These are phyloP conservation scores for Vanacampus margaritifer DNA, from an alignment of 2,113 vertebrate species.

Conservation along the genomic window DNA sequence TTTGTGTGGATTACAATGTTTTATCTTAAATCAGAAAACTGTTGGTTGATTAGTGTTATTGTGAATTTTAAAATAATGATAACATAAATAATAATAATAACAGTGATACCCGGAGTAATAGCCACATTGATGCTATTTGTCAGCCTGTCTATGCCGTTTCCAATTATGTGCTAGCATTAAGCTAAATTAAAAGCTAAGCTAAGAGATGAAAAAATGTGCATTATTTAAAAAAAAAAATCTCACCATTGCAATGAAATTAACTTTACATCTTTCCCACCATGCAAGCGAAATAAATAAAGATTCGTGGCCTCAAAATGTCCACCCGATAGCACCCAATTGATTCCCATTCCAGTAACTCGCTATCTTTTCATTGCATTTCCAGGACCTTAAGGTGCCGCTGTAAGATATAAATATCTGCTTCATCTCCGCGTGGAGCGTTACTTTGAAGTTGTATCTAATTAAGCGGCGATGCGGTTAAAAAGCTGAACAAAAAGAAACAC, in stretches of 20 bases:
- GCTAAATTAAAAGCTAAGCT: too few relatives aligned
- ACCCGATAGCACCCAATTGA: conserved; percentile 42
- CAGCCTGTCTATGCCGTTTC: too few relatives aligned
- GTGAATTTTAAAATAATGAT: background rate
- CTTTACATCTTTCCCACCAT: background rate
- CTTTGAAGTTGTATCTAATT: conserved; percentile 71
- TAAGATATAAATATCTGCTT: conserved; percentile 60
- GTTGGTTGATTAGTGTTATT: background rate
- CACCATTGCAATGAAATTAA: background rate
- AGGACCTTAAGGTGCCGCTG: conserved; percentile 47
- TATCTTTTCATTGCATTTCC: conserved; percentile 67
- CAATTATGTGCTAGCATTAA: too few relatives aligned
- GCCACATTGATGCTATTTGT: too few relatives aligned
- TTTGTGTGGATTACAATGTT: background rate
- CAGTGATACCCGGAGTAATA: too few relatives aligned
- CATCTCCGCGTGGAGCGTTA: conserved; percentile 43
- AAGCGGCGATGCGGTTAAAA: conserved; percentile 62
- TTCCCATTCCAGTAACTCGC: conserved; percentile 55
- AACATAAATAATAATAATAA: too few relatives aligned
- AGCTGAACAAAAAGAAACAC: conserved; percentile 48
- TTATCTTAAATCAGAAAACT: too few relatives aligned
- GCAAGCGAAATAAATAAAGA: conserved; percentile 1
- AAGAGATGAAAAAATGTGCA: too few relatives aligned
- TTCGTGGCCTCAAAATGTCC: conserved; percentile 48
- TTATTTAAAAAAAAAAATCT: too few relatives aligned